Conservation (phyloP, 2,113 vertebrate genomes). For the Numenius arquata region DNA sequence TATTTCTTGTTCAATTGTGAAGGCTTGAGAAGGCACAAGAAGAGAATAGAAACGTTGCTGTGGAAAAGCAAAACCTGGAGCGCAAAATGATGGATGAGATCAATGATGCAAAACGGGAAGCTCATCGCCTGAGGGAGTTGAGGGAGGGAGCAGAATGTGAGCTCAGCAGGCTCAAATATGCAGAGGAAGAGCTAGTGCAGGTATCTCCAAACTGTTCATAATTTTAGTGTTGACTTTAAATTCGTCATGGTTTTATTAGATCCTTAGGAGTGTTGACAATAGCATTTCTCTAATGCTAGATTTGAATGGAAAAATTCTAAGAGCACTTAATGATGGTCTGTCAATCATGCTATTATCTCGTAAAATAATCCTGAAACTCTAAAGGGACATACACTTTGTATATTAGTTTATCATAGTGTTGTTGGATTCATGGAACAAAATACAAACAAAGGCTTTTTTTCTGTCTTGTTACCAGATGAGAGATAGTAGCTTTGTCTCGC, state of each 20-base stretch:
- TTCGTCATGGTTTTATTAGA: neutral
- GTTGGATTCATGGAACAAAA: neutral
- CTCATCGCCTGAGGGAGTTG: constrained; percentile 87
- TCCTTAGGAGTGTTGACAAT: neutral
- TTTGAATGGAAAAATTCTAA: neutral
- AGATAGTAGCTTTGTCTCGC: neutral
- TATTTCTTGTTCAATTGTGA: constrained; percentile 50
- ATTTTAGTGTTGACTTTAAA: neutral
- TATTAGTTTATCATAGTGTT: neutral
- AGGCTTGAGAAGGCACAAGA: constrained; percentile 98
- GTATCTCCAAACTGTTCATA: constrained; percentile 59
- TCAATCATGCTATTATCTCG: neutral
- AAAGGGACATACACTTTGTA: neutral
- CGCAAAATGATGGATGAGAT: constrained; percentile 98
- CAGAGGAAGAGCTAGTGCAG: constrained; percentile 97
- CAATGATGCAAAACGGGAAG: constrained; percentile 92
- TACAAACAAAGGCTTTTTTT: neutral
- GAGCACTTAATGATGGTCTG: neutral
- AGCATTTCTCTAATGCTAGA: neutral
- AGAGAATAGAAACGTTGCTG: constrained; percentile 95
- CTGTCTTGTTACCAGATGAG: neutral
- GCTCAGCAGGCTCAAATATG: constrained; percentile 94
- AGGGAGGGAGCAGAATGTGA: constrained; percentile 94
- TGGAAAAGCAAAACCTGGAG: constrained; percentile 98
- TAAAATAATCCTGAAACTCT: neutral